Evolutionary conservation across 2,888 invertebrate genomes (phyloP).

Genomic region (Theodoxus fluviatilis): DNA sequence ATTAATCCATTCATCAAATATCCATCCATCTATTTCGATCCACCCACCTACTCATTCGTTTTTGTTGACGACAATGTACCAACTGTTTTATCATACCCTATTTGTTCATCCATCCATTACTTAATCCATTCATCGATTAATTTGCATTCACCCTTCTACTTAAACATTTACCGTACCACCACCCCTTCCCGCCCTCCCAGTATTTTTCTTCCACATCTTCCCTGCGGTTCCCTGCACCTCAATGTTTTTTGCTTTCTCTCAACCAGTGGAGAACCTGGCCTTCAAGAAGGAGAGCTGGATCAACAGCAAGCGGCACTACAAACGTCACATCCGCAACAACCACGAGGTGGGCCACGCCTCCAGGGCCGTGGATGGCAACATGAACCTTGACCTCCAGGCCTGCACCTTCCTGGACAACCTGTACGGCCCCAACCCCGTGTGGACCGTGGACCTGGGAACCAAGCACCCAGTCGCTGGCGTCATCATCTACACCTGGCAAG

Average conservation of each 20-base stretch:
- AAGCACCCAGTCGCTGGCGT: conserved; percentile 66
- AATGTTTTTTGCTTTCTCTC: background rate
- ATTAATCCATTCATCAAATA: too few species aligned
- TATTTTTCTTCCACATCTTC: too few species aligned
- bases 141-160: too few species aligned
- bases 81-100: too few species aligned
- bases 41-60: too few species aligned
- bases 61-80: too few species aligned
- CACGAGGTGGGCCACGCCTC: conserved; percentile 63
- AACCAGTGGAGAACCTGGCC: conserved; percentile 69
- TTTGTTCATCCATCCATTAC: too few species aligned
- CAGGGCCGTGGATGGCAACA: conserved; percentile 68
- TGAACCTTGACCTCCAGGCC: conserved; percentile 64
- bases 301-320: conserved; percentile 66
- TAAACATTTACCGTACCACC: too few species aligned
- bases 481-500: conserved; percentile 69
- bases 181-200: too few species aligned
- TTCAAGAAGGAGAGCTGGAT: conserved; percentile 68
- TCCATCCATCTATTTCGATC: too few species aligned
- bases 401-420: conserved; percentile 69
- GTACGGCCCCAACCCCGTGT: conserved; percentile 68
- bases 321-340: conserved; percentile 64
- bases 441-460: conserved; percentile 69
- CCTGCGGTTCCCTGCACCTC: too few species aligned
- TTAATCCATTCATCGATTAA: background rate